Percentiles rank a stretch among this genome's conserved stretches.
phyloP scores from a whole-genome alignment of 1,140 invertebrate species.

The Acromyrmex echinatior region DNA sequence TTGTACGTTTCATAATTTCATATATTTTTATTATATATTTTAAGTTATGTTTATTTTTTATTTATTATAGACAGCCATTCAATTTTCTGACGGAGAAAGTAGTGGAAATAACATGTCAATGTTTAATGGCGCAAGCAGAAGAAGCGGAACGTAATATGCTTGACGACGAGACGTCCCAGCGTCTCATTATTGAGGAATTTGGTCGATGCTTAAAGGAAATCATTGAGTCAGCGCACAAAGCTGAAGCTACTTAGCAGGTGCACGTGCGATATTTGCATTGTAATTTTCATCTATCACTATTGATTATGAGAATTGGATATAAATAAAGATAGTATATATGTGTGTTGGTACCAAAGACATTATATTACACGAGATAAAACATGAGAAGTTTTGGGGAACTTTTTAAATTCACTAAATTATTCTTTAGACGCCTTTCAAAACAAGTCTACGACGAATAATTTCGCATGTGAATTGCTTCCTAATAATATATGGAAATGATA shows the following conservation, averaged over 20 bases:
- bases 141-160: slow-evolving; percentile 92
- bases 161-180: slow-evolving; percentile 92
- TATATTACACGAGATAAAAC: slow-evolving; percentile 3
- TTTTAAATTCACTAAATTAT: slow-evolving; percentile 13
- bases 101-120: slow-evolving; percentile 98
- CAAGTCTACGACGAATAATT: not conserved
- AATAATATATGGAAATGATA: slow-evolving; percentile 28
- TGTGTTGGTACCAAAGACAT: slow-evolving; percentile 72
- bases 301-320: slow-evolving; percentile 54
- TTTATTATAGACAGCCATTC: slow-evolving; percentile 91
- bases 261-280: slow-evolving; percentile 45
- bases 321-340: slow-evolving; percentile 46
- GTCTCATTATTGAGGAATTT: slow-evolving; percentile 97
- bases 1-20: not conserved
- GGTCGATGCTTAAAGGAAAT: slow-evolving; percentile 97
- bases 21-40: slow-evolving; percentile 39
- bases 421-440: slow-evolving; percentile 10
- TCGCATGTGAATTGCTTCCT: not conserved
- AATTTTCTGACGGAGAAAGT: slow-evolving; percentile 97
- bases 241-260: slow-evolving; percentile 86
- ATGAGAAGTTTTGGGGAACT: not conserved
- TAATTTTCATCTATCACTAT: slow-evolving; percentile 34
- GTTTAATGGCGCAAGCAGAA: slow-evolving; percentile 96
- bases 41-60: slow-evolving; percentile 60
- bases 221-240: slow-evolving; percentile 92